Conservation (phyloP, 2,888 invertebrate genomes). For the Aspidiotus destructor region DNA sequence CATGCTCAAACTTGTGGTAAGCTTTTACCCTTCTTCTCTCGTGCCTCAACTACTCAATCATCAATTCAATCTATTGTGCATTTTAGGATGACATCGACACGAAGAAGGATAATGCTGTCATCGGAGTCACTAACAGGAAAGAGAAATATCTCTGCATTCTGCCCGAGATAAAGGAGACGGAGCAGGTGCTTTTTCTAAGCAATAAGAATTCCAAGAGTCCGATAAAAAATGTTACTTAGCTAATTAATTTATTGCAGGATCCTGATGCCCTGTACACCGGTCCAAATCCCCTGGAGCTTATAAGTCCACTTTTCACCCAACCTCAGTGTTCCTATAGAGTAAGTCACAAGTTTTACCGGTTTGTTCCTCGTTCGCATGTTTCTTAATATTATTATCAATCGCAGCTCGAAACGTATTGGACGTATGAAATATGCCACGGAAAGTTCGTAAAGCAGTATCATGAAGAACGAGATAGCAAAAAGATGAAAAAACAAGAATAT, state of each 20-base stretch:
- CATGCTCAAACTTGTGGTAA: constrained; percentile 28
- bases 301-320: constrained; percentile 65
- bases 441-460: constrained; percentile 86
- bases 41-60: neutral
- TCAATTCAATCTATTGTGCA: neutral
- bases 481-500: constrained; percentile 70
- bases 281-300: constrained; percentile 64
- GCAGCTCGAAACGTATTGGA: constrained; percentile 85
- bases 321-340: constrained; percentile 72
- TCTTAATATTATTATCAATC: constrained; percentile 9
- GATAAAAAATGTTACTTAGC: constrained; percentile 5
- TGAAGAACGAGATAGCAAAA: constrained; percentile 82
- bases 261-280: constrained; percentile 56
- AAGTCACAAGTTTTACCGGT: constrained; percentile 34
- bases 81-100: constrained; percentile 13
- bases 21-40: neutral
- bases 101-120: constrained; percentile 7
- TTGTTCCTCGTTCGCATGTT: neutral
- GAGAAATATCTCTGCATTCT: constrained; percentile 76
- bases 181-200: constrained; percentile 12
- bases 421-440: constrained; percentile 93
- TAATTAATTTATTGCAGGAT: constrained; percentile 40
- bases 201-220: neutral
- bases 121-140: constrained; percentile 42
- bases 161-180: constrained; percentile 47